Percentiles rank a stretch among this genome's conserved stretches.
These are phyloP conservation scores for Agrotis exclamationis DNA, from an alignment of 2,888 invertebrate genomes.

Conservation along the genomic window DNA sequence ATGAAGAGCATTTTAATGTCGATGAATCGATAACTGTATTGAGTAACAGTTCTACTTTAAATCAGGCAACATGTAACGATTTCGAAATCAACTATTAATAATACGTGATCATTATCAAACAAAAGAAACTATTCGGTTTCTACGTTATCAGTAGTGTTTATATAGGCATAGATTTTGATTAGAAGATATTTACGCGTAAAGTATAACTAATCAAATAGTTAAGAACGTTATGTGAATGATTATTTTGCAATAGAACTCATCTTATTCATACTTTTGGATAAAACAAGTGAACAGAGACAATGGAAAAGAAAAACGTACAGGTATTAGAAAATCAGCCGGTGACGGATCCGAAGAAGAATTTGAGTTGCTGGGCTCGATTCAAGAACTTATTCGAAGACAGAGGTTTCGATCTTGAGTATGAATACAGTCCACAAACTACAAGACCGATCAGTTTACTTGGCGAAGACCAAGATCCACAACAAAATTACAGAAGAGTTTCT, in stretches of 20 bases:
- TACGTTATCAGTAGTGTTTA: conserved; percentile 54
- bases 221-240: conserved; percentile 46
- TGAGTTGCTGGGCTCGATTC: conserved; percentile 85
- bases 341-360: conserved; percentile 47
- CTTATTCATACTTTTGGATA: conserved; percentile 19
- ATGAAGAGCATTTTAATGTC: conserved; percentile 47
- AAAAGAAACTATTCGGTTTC: conserved; percentile 49
- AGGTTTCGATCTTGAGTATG: conserved; percentile 87
- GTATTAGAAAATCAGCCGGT: conserved; percentile 36
- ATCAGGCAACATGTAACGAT: conserved; percentile 45
- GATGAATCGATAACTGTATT: conserved; percentile 47
- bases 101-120: conserved; percentile 50
- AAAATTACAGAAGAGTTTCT: conserved; percentile 77
- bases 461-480: conserved; percentile 74
- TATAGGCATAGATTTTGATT: conserved; percentile 63
- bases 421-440: conserved; percentile 71
- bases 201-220: not conserved
- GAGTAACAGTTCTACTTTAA: conserved; percentile 40
- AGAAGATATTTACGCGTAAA: conserved; percentile 30
- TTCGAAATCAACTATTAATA: conserved; percentile 42
- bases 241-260: conserved; percentile 21
- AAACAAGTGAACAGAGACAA: conserved; percentile 30
- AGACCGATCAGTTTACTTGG: conserved; percentile 69
- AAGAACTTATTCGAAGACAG: conserved; percentile 85
- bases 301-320: conserved; percentile 62